Conservation (phyloP, 2,113 vertebrate genomes). For the Heterochromis multidens region DNA sequence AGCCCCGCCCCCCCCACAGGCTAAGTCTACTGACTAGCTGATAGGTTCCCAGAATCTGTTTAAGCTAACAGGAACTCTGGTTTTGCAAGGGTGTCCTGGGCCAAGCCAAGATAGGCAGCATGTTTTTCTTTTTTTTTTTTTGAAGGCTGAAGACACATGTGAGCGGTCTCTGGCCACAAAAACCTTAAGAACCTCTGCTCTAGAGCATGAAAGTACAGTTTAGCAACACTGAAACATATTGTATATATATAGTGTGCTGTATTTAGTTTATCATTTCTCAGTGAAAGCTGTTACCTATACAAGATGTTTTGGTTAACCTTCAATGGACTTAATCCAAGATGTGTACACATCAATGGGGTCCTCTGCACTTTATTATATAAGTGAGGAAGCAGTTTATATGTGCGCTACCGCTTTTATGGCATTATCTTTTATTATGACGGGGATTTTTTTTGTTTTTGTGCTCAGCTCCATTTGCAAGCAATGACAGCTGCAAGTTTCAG, state of each 20-base stretch:
- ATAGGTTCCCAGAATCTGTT: neutral
- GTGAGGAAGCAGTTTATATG: neutral
- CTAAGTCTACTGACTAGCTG: neutral
- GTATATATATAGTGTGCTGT: neutral
- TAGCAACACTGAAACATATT: neutral
- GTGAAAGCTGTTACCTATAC: neutral
- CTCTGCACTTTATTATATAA: neutral
- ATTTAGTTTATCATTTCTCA: neutral
- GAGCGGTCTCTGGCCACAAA: neutral
- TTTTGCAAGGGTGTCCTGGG: neutral
- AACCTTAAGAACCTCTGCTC: neutral
- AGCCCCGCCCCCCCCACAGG: neutral
- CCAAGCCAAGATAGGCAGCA: neutral
- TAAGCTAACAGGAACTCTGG: neutral
- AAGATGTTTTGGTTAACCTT: neutral
- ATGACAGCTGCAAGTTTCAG: conserved; percentile 17
- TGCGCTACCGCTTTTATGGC: neutral
- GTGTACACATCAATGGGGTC: too few species aligned
- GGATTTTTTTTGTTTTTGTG: neutral
- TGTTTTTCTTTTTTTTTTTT: neutral
- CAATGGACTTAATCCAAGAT: neutral
- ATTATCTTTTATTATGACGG: neutral
- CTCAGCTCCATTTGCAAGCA: conserved; percentile 33
- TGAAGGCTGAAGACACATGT: neutral
- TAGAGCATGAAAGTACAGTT: neutral